Percentiles rank a stretch among this genome's conserved stretches.
Evolutionary conservation across 2,113 vertebrate species (phyloP).

Genomic region (Gymnarchus niloticus): DNA sequence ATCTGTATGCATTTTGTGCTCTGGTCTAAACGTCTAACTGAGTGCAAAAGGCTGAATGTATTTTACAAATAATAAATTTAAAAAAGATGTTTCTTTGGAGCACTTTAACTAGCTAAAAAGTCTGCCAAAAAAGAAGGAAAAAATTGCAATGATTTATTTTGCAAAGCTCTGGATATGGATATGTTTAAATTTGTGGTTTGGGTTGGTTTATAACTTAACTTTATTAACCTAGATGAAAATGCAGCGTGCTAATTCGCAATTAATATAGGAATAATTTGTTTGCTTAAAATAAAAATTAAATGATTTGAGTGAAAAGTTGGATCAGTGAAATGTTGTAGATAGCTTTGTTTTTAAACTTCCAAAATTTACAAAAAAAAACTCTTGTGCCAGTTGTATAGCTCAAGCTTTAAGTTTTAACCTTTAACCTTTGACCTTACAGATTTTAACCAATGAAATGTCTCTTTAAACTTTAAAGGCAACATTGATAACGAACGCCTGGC

Average conservation of each 20-base stretch:
- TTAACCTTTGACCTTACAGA: conserved; percentile 99
- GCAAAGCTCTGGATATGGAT: conserved; percentile 76
- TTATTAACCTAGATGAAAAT: conserved; percentile 87
- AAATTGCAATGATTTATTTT: conserved; percentile 69
- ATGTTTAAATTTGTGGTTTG: conserved; percentile 86
- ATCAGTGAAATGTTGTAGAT: conserved; percentile 87
- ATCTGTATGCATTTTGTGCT: conserved; percentile 68
- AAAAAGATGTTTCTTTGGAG: conserved; percentile 84
- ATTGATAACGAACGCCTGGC: conserved; percentile 99
- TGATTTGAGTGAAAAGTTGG: conserved; percentile 78
- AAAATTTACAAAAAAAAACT: conserved; percentile 85
- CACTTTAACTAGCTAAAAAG: conserved; percentile 86
- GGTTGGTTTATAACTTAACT: conserved; percentile 90
- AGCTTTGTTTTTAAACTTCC: conserved; percentile 82
- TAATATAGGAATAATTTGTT: conserved; percentile 98
- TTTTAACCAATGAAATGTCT: conserved; percentile 99
- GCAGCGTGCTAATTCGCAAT: conserved; percentile 88
- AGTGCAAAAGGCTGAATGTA: conserved; percentile 77
- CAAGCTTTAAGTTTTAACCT: conserved; percentile 96
- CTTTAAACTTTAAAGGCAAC: conserved; percentile 99
- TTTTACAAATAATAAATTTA: conserved; percentile 67
- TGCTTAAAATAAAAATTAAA: conserved; percentile 93
- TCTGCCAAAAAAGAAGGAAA: conserved; percentile 45
- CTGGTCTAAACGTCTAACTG: conserved; percentile 76
- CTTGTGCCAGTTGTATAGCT: conserved; percentile 94